phyloP scores from a whole-genome alignment of 2,888 invertebrate species.

The Lamellibrachia columna region DNA sequence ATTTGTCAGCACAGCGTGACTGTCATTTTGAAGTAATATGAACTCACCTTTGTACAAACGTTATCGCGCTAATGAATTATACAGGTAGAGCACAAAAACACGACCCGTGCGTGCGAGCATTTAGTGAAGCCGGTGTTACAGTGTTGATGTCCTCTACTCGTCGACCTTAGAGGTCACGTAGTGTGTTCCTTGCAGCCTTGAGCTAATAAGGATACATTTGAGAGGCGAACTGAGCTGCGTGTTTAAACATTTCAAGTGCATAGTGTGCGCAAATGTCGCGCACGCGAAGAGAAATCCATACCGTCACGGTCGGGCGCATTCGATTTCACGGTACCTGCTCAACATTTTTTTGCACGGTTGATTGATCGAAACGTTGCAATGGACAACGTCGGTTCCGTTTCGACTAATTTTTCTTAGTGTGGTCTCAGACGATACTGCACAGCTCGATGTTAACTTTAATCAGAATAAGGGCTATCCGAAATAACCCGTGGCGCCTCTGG shows the following conservation, averaged over 20 bases:
- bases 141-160: not conserved
- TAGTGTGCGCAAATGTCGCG: not conserved
- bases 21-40: not conserved
- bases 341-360: not conserved
- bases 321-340: not conserved
- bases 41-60: not conserved
- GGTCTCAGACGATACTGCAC: not conserved
- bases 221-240: not conserved
- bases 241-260: not conserved
- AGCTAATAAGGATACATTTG: not conserved
- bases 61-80: not conserved
- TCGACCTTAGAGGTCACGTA: not conserved
- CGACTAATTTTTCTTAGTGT: not conserved
- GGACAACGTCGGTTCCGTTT: not conserved
- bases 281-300: conserved; percentile 3
- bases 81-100: not conserved
- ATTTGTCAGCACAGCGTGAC: not conserved
- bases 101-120: not conserved
- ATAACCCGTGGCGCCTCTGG: too few relatives aligned
- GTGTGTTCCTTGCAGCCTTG: not conserved
- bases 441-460: not conserved
- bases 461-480: too few relatives aligned
- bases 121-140: not conserved
- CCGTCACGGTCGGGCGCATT: not conserved
- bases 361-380: not conserved